Base-by-base conservation (phyloP, 2,113 vertebrate species). In the Meleagris gallopavo region DNA sequence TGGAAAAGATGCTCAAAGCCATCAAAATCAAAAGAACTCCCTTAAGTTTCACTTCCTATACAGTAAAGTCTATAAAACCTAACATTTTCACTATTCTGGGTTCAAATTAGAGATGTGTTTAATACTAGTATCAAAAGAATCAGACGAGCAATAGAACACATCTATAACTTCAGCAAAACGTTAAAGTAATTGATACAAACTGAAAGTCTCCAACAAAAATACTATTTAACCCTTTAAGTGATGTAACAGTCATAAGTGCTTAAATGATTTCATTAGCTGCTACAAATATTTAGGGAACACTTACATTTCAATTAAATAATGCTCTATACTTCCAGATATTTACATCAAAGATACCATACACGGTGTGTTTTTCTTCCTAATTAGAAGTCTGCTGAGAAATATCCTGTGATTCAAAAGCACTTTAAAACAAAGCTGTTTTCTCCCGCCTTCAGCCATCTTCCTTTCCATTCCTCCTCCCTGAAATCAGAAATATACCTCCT, bases 1-100 rank as follows among this genome's bases (percentile, higher is more conserved):
- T 99, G 99, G 95, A 97, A 95, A 94, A 96, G 94, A 97, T 88
- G 81, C 21, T 95, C 48, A 81, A 76, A 54, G 65, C 82, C 83
- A 90, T 94, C 80, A 95, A 94, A 96, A 88, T 93, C 73, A 92
- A 76, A 95, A 91, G 11, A 90, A 84, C 82, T 94, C 93, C 81
- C 10, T 90, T 78, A 94, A 66, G 96, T 96, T 66, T 92, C 94
- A 86, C 43, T 92, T 88, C 62, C 70, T 61, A 85, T 29, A 90
- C 45, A 92, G 83, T 62, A 18, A 72, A 71, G 32, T 92, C 92
- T 85, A 82, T 62, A 74, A 88, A 93, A 40, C 25, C 38, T 83
- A 88, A 86, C 2, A 41, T 86, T 95, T 54, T 83, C 60, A 66
- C 80, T 65, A 74, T 73, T 79, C 24, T 24, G 7, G 62, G 16